Base-by-base conservation (phyloP, 2,797 vertebrate species). In the Sebastes iracundus region DNA sequence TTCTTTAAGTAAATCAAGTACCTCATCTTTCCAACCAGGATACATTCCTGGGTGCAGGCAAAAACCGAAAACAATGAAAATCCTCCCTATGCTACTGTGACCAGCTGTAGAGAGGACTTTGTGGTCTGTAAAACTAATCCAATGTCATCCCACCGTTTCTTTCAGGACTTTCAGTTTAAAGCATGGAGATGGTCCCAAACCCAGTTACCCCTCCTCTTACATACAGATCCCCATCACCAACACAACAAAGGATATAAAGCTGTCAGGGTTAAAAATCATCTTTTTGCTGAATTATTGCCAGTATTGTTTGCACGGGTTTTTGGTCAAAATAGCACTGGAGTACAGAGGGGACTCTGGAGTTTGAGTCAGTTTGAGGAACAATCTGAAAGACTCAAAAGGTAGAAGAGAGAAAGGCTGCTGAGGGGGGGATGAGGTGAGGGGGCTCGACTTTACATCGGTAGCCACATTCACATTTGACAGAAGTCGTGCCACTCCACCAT, bases 1-100 rank as follows among this genome's bases (percentile, higher is more conserved):
- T 95, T 95, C 90, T 96, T 96, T 92, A 89, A 92, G 91, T 91
- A 96, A 96, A 97, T 96, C 93, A 95, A 96, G 97, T 95, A 97
- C 97, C 97, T 96, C 93, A 62, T 92, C 73, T 88, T 87, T 87
- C 83, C 78, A 62, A 81, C 87, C 96, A 96, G 94, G 89, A 89
- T 90, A 95, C 87, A 88, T 89, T 94, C 96, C 94, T 73, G 72
- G 84, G 79, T 87, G 76, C 92, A 91, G 90, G 91, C 87, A 92
- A 93, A 69, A 92, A 85, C 38, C 38, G 25, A 30, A 76, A 82
- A 80, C 71, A 87, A 95, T 79, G 83, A 88, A 90, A 85, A 94
- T 95, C 95, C 95, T 95, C 86, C 75, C 72, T 77, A 23, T 70
- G 46, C 80, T 27, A 79, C 84, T 61, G 77, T 83, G 59, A 91